Percentiles rank a stretch among this genome's conserved stretches.
Conservation (phyloP, 2,797 vertebrate species). For the Bradypus variegatus region DNA sequence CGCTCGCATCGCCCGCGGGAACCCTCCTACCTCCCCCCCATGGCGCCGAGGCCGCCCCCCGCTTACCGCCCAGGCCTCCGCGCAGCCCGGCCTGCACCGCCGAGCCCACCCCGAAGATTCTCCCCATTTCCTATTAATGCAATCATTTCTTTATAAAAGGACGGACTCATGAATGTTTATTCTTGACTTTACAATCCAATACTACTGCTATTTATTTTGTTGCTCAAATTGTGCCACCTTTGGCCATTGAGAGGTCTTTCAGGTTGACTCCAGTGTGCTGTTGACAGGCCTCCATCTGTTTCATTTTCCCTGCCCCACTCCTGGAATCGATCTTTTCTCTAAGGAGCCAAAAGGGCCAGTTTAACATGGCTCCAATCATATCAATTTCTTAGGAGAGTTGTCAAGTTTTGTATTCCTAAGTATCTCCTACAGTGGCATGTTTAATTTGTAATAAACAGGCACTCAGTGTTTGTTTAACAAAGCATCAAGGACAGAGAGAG, state of each 20-base stretch:
- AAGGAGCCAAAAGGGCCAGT: not conserved
- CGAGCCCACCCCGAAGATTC: no score
- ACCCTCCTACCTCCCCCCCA: constrained; percentile 59
- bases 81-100: no score
- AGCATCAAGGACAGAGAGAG: not conserved
- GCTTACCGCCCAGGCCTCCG: no score
- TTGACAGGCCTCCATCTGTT: not conserved
- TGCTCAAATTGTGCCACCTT: not conserved
- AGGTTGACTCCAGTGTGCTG: not conserved
- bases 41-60: no score
- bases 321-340: not conserved
- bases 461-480: not conserved
- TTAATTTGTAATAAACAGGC: not conserved
- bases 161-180: not conserved
- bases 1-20: not conserved
- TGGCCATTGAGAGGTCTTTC: not conserved
- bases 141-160: not conserved
- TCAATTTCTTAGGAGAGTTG: not conserved
- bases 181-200: not conserved
- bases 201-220: not conserved
- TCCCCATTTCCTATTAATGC: not conserved
- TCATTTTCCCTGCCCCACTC: not conserved
- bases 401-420: not conserved
- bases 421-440: not conserved
- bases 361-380: not conserved